phyloP scores from a whole-genome alignment of 1,140 invertebrate species.

The Hycleus phaleratus region DNA sequence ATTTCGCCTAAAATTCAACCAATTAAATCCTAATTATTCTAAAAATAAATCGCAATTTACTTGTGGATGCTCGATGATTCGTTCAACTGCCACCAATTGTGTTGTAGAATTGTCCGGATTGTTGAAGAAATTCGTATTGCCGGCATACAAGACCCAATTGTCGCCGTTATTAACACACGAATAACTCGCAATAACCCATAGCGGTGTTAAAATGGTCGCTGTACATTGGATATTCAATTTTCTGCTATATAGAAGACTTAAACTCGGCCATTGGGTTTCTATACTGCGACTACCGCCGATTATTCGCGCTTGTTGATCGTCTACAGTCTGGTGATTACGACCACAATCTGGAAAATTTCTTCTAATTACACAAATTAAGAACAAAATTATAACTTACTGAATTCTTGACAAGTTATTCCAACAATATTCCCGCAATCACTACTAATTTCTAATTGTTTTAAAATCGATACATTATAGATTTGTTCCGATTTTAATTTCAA shows the following conservation, averaged over 20 bases:
- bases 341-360: slow-evolving; percentile 43
- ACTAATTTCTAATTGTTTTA: slow-evolving; percentile 41
- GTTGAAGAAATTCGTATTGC: slow-evolving; percentile 38
- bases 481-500: slow-evolving; percentile 39
- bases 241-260: slow-evolving; percentile 47
- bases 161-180: slow-evolving; percentile 39
- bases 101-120: slow-evolving; percentile 30
- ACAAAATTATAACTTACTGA: slow-evolving; percentile 38
- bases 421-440: slow-evolving; percentile 45
- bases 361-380: slow-evolving; percentile 9
- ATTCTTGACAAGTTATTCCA: slow-evolving; percentile 51
- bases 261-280: slow-evolving; percentile 48
- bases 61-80: slow-evolving; percentile 49
- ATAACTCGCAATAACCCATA: slow-evolving; percentile 51
- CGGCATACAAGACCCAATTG: slow-evolving; percentile 44
- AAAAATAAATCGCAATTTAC: slow-evolving; percentile 17
- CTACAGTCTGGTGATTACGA: slow-evolving; percentile 36
- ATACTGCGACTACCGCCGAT: slow-evolving; percentile 43
- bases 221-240: slow-evolving; percentile 49
- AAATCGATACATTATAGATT: slow-evolving; percentile 29
- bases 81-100: slow-evolving; percentile 37
- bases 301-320: slow-evolving; percentile 40
- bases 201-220: slow-evolving; percentile 50
- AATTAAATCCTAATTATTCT: neutral
- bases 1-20: slow-evolving; percentile 46